phyloP scores from a whole-genome alignment of 2,888 invertebrate genomes.

The Drosophila helvetica region DNA sequence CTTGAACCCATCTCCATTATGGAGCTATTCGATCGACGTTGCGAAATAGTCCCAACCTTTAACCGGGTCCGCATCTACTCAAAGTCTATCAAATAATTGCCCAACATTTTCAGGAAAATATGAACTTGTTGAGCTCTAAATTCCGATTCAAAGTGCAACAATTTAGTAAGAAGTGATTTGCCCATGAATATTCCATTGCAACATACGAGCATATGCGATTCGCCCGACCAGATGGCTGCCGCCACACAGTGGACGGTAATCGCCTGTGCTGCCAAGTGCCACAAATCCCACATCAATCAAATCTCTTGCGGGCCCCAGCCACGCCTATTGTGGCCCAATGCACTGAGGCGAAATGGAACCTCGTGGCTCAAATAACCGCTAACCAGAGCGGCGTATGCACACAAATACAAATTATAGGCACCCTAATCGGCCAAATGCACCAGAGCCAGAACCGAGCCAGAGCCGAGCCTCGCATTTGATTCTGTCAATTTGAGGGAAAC shows the following conservation, averaged over 20 bases:
- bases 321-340: neutral
- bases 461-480: neutral
- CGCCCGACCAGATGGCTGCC: too few relatives aligned
- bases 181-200: conserved; percentile 27
- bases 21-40: conserved; percentile 11
- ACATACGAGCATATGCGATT: neutral
- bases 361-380: conserved; percentile 74
- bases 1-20: conserved; percentile 34
- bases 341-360: conserved; percentile 61
- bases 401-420: conserved; percentile 58
- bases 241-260: too few relatives aligned
- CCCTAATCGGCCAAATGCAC: conserved; percentile 53
- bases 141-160: conserved; percentile 15
- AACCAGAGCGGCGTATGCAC: conserved; percentile 49
- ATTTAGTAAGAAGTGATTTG: conserved; percentile 23
- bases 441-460: conserved; percentile 4
- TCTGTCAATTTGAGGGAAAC: neutral
- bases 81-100: neutral
- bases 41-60: conserved; percentile 1
- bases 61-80: neutral
- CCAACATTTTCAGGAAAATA: neutral
- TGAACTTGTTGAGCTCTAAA: neutral
- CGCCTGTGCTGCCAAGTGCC: conserved; percentile 64
- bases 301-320: conserved; percentile 5
- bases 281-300: conserved; percentile 82